Evolutionary conservation across 2,888 invertebrate genomes (phyloP), one percentile per base, ranked within the genome.

Genomic region (Hirtodrosophila histrioides): DNA sequence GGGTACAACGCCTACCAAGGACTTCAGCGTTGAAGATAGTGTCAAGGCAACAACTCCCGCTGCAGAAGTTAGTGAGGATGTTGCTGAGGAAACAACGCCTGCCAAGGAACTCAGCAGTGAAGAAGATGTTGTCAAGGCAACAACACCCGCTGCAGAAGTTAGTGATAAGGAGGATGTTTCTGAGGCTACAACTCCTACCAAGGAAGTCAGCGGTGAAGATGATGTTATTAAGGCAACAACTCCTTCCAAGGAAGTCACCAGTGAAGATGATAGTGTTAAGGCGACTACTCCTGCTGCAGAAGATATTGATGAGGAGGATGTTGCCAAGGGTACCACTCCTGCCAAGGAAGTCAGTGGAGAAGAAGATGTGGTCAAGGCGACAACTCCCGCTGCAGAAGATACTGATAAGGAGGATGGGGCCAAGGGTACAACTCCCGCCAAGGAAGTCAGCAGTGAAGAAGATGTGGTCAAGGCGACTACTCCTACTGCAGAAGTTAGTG

Each of bases 271-370:
- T 0, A 17, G n/a, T 36, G 43, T 6, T 12, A 69, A 55, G 31
- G 37, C 67, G 2, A 69, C 76, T 12, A 64, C 63, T 12, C 40
- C 17, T 1, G 17, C 74, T 24, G 36, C 36, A 12, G 24, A 12
- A 8, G 46, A 39, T 8, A n/a, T 6, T 58, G n/a, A 24, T 40
- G 39, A 71, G n/a, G 46, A 61, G 10, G 63, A 57, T 43, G 31
- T 31, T 45, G 54, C 36, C 1, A 63, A 65, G 43, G n/a, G 36
- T 10, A 75, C 74, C 8, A 50, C 72, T n/a, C 31, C 67, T 7
- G 12, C 64, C 9, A 23, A 36, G 24, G 36, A 39, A 8, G 35
- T 45, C 29, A 50, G 36, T 10, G 58, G 24, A 10, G 68, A 67
- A 2, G 46, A 41, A 8, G 68, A 60, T n/a, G 3, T 27, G 7